phyloP scores from a whole-genome alignment of 2,797 vertebrate genomes.

The Sciurus carolinensis region DNA sequence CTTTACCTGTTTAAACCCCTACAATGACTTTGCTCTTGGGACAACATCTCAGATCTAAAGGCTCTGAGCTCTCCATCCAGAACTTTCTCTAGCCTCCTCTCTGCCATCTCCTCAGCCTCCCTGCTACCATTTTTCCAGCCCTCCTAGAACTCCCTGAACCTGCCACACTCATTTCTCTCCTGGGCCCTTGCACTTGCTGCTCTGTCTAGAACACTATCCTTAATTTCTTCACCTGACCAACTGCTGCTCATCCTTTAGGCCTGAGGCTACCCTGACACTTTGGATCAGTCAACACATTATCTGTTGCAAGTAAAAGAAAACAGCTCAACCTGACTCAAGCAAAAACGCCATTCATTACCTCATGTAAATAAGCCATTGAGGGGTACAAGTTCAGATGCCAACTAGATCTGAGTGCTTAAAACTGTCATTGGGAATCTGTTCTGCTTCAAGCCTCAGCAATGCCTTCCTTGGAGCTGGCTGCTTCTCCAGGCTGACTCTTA shows the following conservation, averaged over 20 bases:
- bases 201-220: neutral
- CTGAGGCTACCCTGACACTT: neutral
- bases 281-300: neutral
- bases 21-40: neutral
- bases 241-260: neutral
- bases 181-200: neutral
- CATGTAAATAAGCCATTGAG: neutral
- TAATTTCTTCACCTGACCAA: neutral
- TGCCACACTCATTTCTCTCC: neutral
- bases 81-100: neutral
- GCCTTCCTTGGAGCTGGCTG: neutral
- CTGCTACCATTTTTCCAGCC: neutral
- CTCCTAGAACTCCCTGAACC: neutral
- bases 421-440: neutral
- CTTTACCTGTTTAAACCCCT: neutral
- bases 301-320: neutral
- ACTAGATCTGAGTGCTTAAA: neutral
- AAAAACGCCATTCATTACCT: neutral
- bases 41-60: neutral
- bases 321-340: neutral
- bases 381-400: neutral
- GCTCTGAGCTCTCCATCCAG: neutral
- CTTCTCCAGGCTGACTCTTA: neutral
- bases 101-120: neutral
- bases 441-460: neutral